These are phyloP conservation scores for Drosophila persimilis DNA, from an alignment of 1,140 invertebrate genomes.

Conservation along the genomic window DNA sequence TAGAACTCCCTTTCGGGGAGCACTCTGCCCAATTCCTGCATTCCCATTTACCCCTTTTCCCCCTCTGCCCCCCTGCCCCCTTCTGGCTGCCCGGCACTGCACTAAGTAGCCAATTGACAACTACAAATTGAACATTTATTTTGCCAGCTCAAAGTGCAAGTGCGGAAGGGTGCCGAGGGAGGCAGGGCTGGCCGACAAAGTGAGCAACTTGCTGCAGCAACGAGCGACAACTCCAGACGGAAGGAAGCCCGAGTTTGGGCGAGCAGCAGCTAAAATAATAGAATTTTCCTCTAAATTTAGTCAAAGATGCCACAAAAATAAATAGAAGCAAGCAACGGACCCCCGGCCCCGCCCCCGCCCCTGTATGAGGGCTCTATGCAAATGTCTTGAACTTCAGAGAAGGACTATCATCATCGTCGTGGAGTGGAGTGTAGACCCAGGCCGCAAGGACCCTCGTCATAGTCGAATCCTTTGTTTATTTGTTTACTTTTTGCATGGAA, in stretches of 20 bases:
- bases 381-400: conserved; percentile 47
- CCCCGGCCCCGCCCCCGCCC: neutral
- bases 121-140: conserved; percentile 64
- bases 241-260: conserved; percentile 31
- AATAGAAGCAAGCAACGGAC: neutral
- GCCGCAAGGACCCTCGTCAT: conserved; percentile 10
- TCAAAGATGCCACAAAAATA: conserved; percentile 48
- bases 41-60: conserved; percentile 5
- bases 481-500: conserved; percentile 70
- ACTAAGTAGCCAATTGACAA: conserved; percentile 56
- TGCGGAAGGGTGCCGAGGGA: conserved; percentile 6
- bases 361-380: conserved; percentile 28
- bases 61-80: too few relatives aligned
- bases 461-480: conserved; percentile 57
- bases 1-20: conserved; percentile 1
- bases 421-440: neutral
- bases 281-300: conserved; percentile 76
- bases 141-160: conserved; percentile 32
- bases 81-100: neutral
- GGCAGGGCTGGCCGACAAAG: conserved; percentile 24
- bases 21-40: conserved; percentile 42
- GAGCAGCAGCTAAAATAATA: conserved; percentile 68
- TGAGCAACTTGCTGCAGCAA: conserved; percentile 27
- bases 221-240: conserved; percentile 15
- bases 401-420: conserved; percentile 26